phyloP scores from a whole-genome alignment of 2,113 vertebrate genomes.

The Microtus richardsoni region DNA sequence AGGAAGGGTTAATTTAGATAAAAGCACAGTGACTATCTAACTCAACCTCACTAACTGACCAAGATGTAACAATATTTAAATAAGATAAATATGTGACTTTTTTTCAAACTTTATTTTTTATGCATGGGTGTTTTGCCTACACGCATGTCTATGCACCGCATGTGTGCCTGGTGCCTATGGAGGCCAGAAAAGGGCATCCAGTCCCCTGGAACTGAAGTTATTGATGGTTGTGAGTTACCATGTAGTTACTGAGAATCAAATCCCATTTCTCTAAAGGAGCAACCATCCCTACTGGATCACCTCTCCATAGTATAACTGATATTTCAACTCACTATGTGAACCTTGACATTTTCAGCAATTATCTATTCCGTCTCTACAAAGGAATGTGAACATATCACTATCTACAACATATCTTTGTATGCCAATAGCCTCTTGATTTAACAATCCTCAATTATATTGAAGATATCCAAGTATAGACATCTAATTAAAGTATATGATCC shows the following conservation, averaged over 20 bases:
- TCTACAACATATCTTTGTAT: neutral
- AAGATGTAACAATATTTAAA: neutral
- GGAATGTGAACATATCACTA: neutral
- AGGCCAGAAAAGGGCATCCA: neutral
- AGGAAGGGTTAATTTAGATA: too few species aligned
- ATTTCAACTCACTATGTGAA: neutral
- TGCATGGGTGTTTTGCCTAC: neutral
- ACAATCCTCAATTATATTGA: neutral
- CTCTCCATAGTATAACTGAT: neutral
- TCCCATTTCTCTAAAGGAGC: neutral
- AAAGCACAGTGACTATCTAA: fast-evolving
- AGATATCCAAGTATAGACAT: neutral
- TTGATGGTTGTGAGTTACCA: neutral
- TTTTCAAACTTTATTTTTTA: neutral
- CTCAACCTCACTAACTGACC: neutral
- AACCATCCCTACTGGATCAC: neutral
- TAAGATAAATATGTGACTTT: neutral
- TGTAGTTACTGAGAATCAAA: neutral
- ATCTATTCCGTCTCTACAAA: neutral
- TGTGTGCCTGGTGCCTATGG: neutral
- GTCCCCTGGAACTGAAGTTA: neutral
- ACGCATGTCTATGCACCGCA: neutral
- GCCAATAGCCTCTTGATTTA: neutral
- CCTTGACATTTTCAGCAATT: neutral
- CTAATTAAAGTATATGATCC: neutral